Base-by-base conservation (phyloP, 2,888 invertebrate species). In the Callyntrura guangdongensis region DNA sequence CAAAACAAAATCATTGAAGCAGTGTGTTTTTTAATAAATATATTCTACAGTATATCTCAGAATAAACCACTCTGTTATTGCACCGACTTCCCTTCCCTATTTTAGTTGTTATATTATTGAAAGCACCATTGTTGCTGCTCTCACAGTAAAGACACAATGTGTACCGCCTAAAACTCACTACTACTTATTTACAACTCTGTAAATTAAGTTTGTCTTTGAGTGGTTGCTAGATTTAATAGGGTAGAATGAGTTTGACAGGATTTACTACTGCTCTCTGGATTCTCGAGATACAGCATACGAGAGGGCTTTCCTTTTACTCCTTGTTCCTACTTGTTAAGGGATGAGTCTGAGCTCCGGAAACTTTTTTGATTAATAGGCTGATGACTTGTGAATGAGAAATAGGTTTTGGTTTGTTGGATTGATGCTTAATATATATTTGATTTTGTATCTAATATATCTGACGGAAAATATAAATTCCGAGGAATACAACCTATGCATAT, bases 341-440 rank as follows among this genome's bases (percentile, higher is more conserved):
- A 82, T 79, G 56, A 88, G 56, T 92, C 91, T 79, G 56, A 88
- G 56, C 92, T 91, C 92, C 91, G 89, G 92, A 93, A 93, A 93
- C 93, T 92, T 93, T 36, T 94, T 94, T 94, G 94, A 94, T 94
- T 94, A 94, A 94, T 94, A 93, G 93, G 92, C 93, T 93, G 94
- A 93, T 93, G 94, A 94, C 93, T 94, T 94, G 94, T 94, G 94
- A 94, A 94, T 93, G 93, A 92, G 92, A 86, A 89, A 74, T 22
- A 81, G 81, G 81, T 47, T 81, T 47, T 49, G 84, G 61, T 87
- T 82, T 20, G 17, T 82, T 20, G 17, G 69, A 25, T 69, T 86
- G 81, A 86, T 89, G 74, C 88, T 53, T 77, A 77, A 77, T 82
- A 82, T 74, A 64, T 74, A 49, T 59, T 89, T 83, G 83, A 89